Evolutionary conservation across 2,797 vertebrate genomes (phyloP), one percentile per base, ranked within the genome.

Genomic region (Hydrocynus forskahlii): DNA sequence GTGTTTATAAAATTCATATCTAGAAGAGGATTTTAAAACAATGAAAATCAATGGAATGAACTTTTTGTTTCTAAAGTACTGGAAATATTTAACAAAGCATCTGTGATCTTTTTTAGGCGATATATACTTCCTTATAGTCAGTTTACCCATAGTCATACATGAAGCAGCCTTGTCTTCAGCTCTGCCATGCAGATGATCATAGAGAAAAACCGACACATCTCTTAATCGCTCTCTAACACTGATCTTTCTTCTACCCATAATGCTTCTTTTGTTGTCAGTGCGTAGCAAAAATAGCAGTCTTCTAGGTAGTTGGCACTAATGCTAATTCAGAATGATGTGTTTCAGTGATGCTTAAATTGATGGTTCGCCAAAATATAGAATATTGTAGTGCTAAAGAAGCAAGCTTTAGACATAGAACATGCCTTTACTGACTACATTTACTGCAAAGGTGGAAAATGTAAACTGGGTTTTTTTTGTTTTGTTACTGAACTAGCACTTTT

Each of bases 161-260:
- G 16, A 54, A 17, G 19, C 52, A 19, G 16, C 52, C 16, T n/a
- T 19, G 54, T n/a, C 5, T 1, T 19, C 19, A 57, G 19, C 19
- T n/a, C 17, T 7, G 55, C 13, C n/a, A 59, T 12, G 2, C 57
- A 59, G n/a, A 17, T 59, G 7, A 57, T 12, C 57, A 79, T 71
- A 59, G 23, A 60, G 69, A 70, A 70, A 75, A 45, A 7, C 29
- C 62, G 45, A 35, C 62, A 59, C n/a, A 7, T 59, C 57, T 23
- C 7, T 59, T 8, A 59, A 9, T 21, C 57, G 21, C 57, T 29
- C 29, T 29, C 29, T 29, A 45, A 7, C 7, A 13, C 48, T 59
- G 57, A 21, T 21, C n/a, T 10, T 21, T 54, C 40, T 76, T 76
- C 23, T 8, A 29, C 54, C 0, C 2, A 5, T 78, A 71, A 71